Conservation (phyloP, 2,113 vertebrate species). For the Scomber scombrus region DNA sequence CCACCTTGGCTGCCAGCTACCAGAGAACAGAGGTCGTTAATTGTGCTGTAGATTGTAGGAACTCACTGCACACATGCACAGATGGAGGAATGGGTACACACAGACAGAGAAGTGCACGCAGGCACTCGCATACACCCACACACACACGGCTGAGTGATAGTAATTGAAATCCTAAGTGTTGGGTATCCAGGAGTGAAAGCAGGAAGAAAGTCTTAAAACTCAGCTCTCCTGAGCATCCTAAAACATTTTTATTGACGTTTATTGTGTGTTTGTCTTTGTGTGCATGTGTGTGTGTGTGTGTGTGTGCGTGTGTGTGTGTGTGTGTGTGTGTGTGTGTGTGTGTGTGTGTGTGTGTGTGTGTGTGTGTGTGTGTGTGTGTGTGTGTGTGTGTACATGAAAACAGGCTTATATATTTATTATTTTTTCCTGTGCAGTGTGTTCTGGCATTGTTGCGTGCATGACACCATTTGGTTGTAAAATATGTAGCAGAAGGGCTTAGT, state of each 20-base stretch:
- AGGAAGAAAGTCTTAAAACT: slow-evolving; percentile 82
- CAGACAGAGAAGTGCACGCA: not conserved
- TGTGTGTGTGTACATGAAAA: slow-evolving; percentile 1
- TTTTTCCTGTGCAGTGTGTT: slow-evolving; percentile 64
- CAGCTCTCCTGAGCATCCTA: slow-evolving; percentile 79
- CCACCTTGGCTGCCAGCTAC: slow-evolving; percentile 67
- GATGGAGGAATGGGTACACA: slow-evolving; percentile 17
- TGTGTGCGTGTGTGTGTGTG: slow-evolving; percentile 29
- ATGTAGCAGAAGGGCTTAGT: slow-evolving; percentile 64
- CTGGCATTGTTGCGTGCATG: slow-evolving; percentile 73
- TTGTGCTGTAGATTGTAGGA: slow-evolving; percentile 62
- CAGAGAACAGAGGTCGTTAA: slow-evolving; percentile 73
- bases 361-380: slow-evolving; percentile 37
- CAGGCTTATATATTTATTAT: slow-evolving; percentile 44
- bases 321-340: slow-evolving; percentile 45
- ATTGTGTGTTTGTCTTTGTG: slow-evolving; percentile 62
- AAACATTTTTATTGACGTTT: slow-evolving; percentile 83
- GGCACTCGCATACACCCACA: not conserved
- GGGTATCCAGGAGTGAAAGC: slow-evolving; percentile 77
- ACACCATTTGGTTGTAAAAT: slow-evolving; percentile 76
- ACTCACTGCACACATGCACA: slow-evolving; percentile 46
- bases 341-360: slow-evolving; percentile 42
- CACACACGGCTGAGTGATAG: slow-evolving; percentile 51
- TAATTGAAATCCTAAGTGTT: slow-evolving; percentile 76
- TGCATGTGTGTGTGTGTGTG: slow-evolving; percentile 40